These are phyloP conservation scores for Catharus fuscescens DNA, from an alignment of 2,113 vertebrate species.

Conservation along the genomic window DNA sequence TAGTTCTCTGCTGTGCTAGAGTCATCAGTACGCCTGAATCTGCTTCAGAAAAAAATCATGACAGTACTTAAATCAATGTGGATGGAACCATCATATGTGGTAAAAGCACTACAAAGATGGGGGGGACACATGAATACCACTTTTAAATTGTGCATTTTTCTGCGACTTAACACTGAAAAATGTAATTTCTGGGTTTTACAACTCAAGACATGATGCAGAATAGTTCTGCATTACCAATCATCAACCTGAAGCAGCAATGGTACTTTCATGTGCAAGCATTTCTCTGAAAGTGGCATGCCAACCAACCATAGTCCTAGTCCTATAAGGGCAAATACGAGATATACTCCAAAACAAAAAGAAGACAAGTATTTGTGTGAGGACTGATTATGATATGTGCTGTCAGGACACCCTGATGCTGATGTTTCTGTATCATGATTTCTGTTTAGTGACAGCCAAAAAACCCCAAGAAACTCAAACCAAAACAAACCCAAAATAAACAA, in stretches of 20 bases:
- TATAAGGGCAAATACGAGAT: neutral
- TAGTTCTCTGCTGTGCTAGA: neutral
- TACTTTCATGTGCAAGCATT: neutral
- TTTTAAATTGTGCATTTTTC: neutral
- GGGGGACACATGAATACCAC: rapidly evolving
- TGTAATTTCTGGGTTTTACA: neutral
- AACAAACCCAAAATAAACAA: neutral
- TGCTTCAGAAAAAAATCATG: neutral
- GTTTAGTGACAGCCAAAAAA: neutral
- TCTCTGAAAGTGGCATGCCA: neutral
- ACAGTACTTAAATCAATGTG: neutral
- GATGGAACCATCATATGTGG: neutral
- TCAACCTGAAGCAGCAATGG: neutral
- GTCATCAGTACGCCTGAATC: neutral
- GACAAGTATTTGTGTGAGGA: neutral
- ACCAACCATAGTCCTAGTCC: neutral
- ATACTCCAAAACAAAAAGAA: neutral
- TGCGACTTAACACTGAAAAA: neutral
- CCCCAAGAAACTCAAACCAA: neutral
- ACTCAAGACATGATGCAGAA: neutral
- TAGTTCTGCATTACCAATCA: neutral
- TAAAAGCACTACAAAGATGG: neutral
- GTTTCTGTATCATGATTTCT: neutral
- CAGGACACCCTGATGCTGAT: neutral
- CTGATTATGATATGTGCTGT: neutral